These are phyloP conservation scores for Ptychodera flava DNA, from an alignment of 35 echinoderm and acorn worm genomes.

Conservation along the genomic window DNA sequence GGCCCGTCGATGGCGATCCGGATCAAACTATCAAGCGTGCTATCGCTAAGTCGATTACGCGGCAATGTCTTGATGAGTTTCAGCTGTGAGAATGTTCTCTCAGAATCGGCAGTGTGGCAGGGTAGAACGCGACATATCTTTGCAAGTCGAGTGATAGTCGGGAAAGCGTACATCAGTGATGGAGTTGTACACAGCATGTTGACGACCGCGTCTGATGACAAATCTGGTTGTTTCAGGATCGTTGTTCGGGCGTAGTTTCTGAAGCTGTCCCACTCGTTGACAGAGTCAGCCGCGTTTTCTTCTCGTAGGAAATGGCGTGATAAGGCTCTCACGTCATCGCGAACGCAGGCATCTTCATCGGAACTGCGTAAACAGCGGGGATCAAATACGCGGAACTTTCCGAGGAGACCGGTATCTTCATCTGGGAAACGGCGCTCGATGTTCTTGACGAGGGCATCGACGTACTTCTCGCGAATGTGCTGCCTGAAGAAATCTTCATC, in stretches of 20 bases:
- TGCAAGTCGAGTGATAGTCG: conserved; percentile 26
- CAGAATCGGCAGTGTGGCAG: conserved; percentile 36
- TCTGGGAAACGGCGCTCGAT: conserved; percentile 22
- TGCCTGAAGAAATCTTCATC: conserved; percentile 19
- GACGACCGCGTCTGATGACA: background rate
- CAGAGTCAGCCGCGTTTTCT: background rate
- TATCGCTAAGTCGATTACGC: conserved; percentile 22
- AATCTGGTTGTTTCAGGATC: background rate
- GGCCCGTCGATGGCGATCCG: conserved; percentile 33
- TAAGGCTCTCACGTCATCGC: background rate
- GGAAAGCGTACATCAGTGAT: background rate
- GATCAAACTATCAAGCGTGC: conserved; percentile 23
- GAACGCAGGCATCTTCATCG: background rate
- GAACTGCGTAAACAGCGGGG: background rate
- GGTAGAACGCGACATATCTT: conserved; percentile 22
- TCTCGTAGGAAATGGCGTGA: background rate
- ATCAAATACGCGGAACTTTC: conserved; percentile 4
- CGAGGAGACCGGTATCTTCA: background rate
- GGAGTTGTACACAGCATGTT: background rate
- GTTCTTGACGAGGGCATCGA: conserved; percentile 21
- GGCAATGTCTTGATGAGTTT: conserved; percentile 32
- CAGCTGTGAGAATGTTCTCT: conserved; percentile 27
- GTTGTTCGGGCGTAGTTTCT: background rate
- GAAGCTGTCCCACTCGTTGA: background rate
- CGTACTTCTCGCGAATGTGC: conserved; percentile 26